Evolutionary conservation across 2,797 vertebrate species (phyloP).

Genomic region (Anguilla obscura): DNA sequence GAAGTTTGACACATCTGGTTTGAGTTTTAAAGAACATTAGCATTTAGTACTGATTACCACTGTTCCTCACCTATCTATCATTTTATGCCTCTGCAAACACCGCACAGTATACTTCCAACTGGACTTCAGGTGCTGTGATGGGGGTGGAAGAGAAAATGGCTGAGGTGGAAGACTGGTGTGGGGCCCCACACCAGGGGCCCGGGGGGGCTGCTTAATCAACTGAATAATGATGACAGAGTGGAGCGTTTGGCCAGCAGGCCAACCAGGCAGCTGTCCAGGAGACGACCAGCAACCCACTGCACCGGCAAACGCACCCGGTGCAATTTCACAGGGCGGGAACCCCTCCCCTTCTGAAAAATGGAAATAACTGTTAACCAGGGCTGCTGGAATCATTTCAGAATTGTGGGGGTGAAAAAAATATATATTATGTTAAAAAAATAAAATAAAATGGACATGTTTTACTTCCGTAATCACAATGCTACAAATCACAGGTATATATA

Average conservation of each 20-base stretch:
- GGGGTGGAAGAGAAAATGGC: background rate
- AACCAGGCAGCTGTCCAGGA: background rate
- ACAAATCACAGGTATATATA: no score
- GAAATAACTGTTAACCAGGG: background rate
- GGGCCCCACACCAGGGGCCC: background rate
- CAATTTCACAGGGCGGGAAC: background rate
- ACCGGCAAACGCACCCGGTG: background rate
- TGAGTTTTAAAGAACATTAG: background rate
- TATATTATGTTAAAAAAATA: no score
- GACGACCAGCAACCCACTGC: background rate
- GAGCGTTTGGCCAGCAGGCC: background rate
- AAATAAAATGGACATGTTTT: no score
- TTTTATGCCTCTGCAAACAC: background rate
- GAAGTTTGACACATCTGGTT: no score
- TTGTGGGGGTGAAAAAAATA: no score
- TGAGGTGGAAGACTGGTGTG: background rate
- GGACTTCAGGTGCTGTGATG: background rate
- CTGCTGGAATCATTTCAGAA: no score
- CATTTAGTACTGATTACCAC: background rate
- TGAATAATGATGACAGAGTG: background rate
- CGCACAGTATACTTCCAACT: background rate
- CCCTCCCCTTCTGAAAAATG: slow-evolving; percentile 9
- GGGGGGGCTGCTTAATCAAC: background rate
- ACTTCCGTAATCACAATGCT: no score
- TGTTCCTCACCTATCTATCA: background rate